phyloP scores from a whole-genome alignment of 1,140 invertebrate genomes.

The Drosophila erecta region DNA sequence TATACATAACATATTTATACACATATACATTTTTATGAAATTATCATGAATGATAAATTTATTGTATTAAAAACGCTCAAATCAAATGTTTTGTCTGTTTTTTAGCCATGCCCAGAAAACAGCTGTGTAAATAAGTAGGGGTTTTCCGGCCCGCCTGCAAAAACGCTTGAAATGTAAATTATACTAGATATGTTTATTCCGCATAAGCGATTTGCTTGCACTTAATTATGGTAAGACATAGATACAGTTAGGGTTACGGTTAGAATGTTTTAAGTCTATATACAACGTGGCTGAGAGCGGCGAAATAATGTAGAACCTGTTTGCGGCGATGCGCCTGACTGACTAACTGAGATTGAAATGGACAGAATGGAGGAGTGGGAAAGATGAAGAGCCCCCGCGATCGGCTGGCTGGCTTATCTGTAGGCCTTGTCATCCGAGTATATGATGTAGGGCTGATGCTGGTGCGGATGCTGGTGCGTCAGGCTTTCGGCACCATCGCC shows the following conservation, averaged over 20 bases:
- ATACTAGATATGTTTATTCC: conserved; percentile 76
- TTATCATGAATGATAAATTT: conserved; percentile 59
- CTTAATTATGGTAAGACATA: conserved; percentile 71
- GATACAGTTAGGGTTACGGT: conserved; percentile 72
- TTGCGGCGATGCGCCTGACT: conserved; percentile 73
- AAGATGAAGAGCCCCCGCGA: conserved; percentile 23
- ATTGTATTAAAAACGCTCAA: conserved; percentile 59
- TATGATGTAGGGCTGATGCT: conserved; percentile 82
- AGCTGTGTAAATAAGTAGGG: neutral
- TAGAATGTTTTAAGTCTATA: conserved; percentile 73
- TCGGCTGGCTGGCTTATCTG: conserved; percentile 62
- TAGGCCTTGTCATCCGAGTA: conserved; percentile 84
- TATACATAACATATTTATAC: conserved; percentile 38
- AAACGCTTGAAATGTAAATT: conserved; percentile 28
- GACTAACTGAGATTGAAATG: conserved; percentile 57
- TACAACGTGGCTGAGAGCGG: conserved; percentile 76
- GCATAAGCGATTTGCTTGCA: conserved; percentile 51
- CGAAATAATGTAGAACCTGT: conserved; percentile 77
- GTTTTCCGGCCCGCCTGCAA: neutral
- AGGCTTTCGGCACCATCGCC: conserved; percentile 65
- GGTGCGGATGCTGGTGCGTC: conserved; percentile 59
- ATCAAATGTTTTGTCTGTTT: neutral
- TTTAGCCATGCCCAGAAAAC: no score
- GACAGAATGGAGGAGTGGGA: conserved; percentile 29
- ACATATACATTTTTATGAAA: conserved; percentile 48